These are phyloP conservation scores for Capreolus pygargus DNA, from an alignment of 2,113 vertebrate species.

Conservation along the genomic window DNA sequence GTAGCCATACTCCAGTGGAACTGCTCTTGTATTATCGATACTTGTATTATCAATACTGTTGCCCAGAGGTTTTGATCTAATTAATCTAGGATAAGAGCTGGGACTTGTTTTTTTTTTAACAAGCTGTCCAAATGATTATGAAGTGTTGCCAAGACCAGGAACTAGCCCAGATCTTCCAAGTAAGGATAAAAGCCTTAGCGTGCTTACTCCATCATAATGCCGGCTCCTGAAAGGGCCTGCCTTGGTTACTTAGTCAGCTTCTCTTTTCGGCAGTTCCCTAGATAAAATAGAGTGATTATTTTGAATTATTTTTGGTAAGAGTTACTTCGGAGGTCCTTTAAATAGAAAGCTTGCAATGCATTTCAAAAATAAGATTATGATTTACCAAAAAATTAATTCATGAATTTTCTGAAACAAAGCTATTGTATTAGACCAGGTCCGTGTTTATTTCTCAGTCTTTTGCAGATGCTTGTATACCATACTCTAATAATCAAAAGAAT, in stretches of 20 bases:
- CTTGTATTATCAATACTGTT: not conserved
- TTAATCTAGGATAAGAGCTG: not conserved
- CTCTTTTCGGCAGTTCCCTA: not conserved
- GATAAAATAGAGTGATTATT: not conserved
- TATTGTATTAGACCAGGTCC: not conserved
- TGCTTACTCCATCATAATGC: not conserved
- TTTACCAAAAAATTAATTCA: slow-evolving; percentile 34
- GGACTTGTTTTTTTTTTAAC: not conserved
- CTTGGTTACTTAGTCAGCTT: not conserved
- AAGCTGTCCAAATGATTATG: not conserved
- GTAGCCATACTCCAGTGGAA: not conserved
- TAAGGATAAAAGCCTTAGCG: not conserved
- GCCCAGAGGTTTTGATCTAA: not conserved
- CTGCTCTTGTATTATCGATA: not conserved
- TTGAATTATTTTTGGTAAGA: slow-evolving; percentile 14
- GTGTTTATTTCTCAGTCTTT: slow-evolving; percentile 23
- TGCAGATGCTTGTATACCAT: not conserved
- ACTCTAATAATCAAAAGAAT: slow-evolving; percentile 32
- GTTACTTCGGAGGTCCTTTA: not conserved
- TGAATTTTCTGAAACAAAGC: slow-evolving; percentile 12
- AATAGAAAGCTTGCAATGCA: slow-evolving; percentile 17
- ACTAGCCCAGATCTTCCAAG: not conserved
- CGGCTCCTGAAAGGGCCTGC: not conserved
- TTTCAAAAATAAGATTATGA: slow-evolving; percentile 47
- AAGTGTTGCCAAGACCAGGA: not conserved